phyloP scores from a whole-genome alignment of 2,888 invertebrate genomes.

The Megastigmus dorsalis region DNA sequence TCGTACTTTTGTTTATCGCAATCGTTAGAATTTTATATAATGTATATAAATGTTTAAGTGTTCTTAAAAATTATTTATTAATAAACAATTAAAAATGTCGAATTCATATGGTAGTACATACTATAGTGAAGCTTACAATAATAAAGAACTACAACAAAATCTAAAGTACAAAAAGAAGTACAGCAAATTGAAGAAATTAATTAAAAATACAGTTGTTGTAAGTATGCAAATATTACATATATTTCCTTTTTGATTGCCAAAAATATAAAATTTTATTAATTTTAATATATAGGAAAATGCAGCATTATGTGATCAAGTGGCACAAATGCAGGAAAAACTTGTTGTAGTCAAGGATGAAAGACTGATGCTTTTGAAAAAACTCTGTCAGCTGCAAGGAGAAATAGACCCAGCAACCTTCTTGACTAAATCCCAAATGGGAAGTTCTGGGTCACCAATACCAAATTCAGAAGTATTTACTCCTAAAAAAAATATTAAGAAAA shows the following conservation, averaged over 20 bases:
- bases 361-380: slow-evolving; percentile 85
- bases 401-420: slow-evolving; percentile 62
- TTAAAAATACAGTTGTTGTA: slow-evolving; percentile 82
- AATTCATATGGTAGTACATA: slow-evolving; percentile 66
- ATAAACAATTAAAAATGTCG: slow-evolving; percentile 62
- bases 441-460: slow-evolving; percentile 58
- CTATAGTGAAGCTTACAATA: slow-evolving; percentile 68
- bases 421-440: slow-evolving; percentile 64
- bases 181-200: slow-evolving; percentile 78
- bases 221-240: slow-evolving; percentile 67
- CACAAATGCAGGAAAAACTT: slow-evolving; percentile 88
- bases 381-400: slow-evolving; percentile 79
- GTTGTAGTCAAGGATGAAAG: slow-evolving; percentile 88
- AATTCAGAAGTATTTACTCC: slow-evolving; percentile 63
- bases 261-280: neutral
- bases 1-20: too few species aligned
- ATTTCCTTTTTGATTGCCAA: neutral
- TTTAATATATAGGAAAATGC: slow-evolving; percentile 82
- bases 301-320: slow-evolving; percentile 91
- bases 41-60: neutral
- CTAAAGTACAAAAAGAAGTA: slow-evolving; percentile 80
- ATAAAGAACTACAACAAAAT: slow-evolving; percentile 73
- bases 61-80: neutral
- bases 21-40: too few species aligned
- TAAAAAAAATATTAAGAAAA: slow-evolving; percentile 68